Percentiles rank a stretch among this genome's conserved stretches.
Evolutionary conservation across 2,888 invertebrate genomes (phyloP).

Genomic region (Clistopyga incitator): DNA sequence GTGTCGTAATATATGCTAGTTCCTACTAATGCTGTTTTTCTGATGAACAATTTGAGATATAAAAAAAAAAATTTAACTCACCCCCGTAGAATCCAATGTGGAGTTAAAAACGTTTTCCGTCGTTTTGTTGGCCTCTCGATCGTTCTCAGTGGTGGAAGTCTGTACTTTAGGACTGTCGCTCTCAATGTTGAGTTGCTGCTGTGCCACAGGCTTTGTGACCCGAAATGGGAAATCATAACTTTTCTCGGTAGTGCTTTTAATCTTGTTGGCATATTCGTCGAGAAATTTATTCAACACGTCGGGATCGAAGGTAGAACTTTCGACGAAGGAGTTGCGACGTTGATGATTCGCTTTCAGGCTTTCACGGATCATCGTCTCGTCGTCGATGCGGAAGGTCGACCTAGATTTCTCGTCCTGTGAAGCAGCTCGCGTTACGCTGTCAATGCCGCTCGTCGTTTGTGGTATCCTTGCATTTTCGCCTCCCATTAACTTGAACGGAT

Average conservation of each 20-base stretch:
- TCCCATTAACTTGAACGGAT: constrained; percentile 68
- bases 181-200: constrained; percentile 15
- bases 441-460: constrained; percentile 54
- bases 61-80: constrained; percentile 49
- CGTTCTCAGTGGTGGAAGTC: constrained; percentile 33
- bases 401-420: constrained; percentile 58
- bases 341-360: constrained; percentile 72
- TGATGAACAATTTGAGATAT: neutral
- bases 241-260: constrained; percentile 82
- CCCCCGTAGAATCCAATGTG: constrained; percentile 65
- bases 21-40: neutral
- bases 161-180: constrained; percentile 29
- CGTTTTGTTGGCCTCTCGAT: constrained; percentile 22
- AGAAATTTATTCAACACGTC: constrained; percentile 88
- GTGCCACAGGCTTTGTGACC: constrained; percentile 68
- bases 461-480: constrained; percentile 65
- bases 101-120: constrained; percentile 54
- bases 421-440: neutral
- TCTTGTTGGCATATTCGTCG: constrained; percentile 87
- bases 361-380: constrained; percentile 73
- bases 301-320: constrained; percentile 85
- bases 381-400: constrained; percentile 74
- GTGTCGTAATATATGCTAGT: no score
- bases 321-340: constrained; percentile 74
- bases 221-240: constrained; percentile 74